Percentiles rank a stretch among this genome's conserved stretches.
phyloP scores from a whole-genome alignment of 1,140 invertebrate genomes.

The Phortica variegata region DNA sequence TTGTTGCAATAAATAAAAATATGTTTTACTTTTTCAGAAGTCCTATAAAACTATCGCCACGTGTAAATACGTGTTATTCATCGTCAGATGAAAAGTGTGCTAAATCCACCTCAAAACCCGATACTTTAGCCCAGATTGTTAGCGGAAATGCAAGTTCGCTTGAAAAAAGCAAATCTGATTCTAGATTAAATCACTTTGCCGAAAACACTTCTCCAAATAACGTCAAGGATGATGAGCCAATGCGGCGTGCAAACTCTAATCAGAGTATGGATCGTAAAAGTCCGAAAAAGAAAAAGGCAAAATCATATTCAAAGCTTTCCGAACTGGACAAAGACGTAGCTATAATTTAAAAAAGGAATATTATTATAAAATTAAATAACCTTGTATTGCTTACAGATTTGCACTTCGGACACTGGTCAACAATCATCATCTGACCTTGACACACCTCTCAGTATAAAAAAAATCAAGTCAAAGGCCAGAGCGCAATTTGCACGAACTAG shows the following conservation, averaged over 20 bases:
- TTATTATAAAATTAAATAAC: background rate
- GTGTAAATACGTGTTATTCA: conserved; percentile 9
- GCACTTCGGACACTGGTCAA: conserved; percentile 41
- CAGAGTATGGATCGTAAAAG: conserved; percentile 60
- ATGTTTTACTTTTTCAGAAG: conserved; percentile 30
- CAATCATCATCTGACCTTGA: conserved; percentile 52
- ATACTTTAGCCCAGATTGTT: conserved; percentile 10
- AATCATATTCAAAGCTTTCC: conserved; percentile 60
- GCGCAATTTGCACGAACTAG: conserved; percentile 42
- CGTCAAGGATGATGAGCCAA: conserved; percentile 58
- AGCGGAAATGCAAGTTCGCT: conserved; percentile 42
- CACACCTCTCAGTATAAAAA: conserved; percentile 50
- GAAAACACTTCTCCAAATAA: conserved; percentile 29
- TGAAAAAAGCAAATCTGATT: conserved; percentile 69
- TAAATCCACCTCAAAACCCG: conserved; percentile 24
- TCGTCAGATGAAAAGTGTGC: conserved; percentile 14
- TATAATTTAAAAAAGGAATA: background rate
- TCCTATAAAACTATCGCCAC: conserved; percentile 40
- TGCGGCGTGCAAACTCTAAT: conserved; percentile 56
- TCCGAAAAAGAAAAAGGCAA: conserved; percentile 60
- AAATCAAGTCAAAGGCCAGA: conserved; percentile 45
- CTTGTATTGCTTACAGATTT: conserved; percentile 27
- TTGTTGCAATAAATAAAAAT: background rate
- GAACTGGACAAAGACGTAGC: conserved; percentile 59
- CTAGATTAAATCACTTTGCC: conserved; percentile 62